Evolutionary conservation across 2,888 invertebrate genomes (phyloP).

Genomic region (Plutella xylostella): DNA sequence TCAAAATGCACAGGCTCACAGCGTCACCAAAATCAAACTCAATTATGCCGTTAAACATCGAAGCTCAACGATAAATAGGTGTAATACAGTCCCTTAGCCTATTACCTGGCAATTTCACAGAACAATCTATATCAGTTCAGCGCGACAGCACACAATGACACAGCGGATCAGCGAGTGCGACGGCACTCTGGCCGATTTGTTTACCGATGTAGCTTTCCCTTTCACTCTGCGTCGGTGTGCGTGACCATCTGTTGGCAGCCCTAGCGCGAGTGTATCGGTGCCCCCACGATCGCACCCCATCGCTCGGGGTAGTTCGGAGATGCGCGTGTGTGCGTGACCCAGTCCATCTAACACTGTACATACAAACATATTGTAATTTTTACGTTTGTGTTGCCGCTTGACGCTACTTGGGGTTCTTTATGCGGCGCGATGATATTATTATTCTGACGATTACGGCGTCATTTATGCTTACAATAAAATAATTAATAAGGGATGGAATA

Average conservation of each 20-base stretch:
- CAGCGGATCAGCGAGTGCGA: slow-evolving; percentile 57
- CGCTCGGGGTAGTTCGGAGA: slow-evolving; percentile 39
- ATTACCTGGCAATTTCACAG: slow-evolving; percentile 71
- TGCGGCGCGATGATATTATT: slow-evolving; percentile 66
- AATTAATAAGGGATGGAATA: slow-evolving; percentile 69
- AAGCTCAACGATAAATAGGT: slow-evolving; percentile 63
- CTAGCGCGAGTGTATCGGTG: slow-evolving; percentile 41
- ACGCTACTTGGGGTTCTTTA: slow-evolving; percentile 66
- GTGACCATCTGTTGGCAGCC: slow-evolving; percentile 59
- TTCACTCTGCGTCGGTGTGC: slow-evolving; percentile 50
- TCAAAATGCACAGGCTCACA: neutral
- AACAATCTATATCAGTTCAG: slow-evolving; percentile 63
- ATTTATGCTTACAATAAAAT: slow-evolving; percentile 69
- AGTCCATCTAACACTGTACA: slow-evolving; percentile 66
- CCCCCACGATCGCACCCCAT: slow-evolving; percentile 51
- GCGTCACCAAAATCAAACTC: slow-evolving; percentile 55
- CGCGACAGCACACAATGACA: slow-evolving; percentile 59
- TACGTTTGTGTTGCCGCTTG: slow-evolving; percentile 67
- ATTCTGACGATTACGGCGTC: slow-evolving; percentile 69
- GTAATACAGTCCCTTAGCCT: slow-evolving; percentile 65
- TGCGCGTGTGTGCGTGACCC: slow-evolving; percentile 58
- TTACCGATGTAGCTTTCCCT: slow-evolving; percentile 69
- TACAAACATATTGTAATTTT: slow-evolving; percentile 70
- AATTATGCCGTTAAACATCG: slow-evolving; percentile 53
- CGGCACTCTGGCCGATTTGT: slow-evolving; percentile 59